Base-by-base conservation (phyloP, 2,888 invertebrate species). In the Alviniconcha strummeri region DNA sequence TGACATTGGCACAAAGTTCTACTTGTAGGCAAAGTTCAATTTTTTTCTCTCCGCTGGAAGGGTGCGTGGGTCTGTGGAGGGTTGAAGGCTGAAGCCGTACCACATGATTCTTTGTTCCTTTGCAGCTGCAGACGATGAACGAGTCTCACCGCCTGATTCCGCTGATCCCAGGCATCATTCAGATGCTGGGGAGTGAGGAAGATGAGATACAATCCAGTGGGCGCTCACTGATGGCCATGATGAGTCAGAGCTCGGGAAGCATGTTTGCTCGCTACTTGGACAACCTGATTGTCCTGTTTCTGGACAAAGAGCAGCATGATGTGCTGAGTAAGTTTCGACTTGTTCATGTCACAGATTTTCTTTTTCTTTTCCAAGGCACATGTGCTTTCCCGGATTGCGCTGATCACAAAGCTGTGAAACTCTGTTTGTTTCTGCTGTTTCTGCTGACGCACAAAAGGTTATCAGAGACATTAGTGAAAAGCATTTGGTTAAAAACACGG, bases 41-140 rank as follows among this genome's bases (percentile, higher is more conserved):
- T 1, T 3, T 36, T 36, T 36, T 36, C 36, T 36, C 36, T 36
- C 36, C 0, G 36, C 36, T 36, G 36, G 36, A 36, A 36, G 36
- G 36, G 36, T 36, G 36, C 3, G 3, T 36, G 36, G 36, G 36
- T 36, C 36, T 36, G 1, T 36, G 36, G 36, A 36, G 36, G 36
- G 36, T 36, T 36, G 36, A 36, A 36, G 36, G 36, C 3, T 36
- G 36, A 36, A 36, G 36, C 36, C 3, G 36, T 36, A 36, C 36
- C 36, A 1, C 36, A 1, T 36, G 36, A 36, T 36, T 36, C 36
- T 36, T 36, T 36, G 36, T 36, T 36, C 36, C 0, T 80, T 52
- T 56, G 17, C 84, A 87, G 86, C 84, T 87, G 78, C 54, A 69
- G 15, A 84, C 84, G 5, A 80, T 87, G 77, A 87, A 87, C 60